These are phyloP conservation scores for Tenualosa thibaudeaui DNA, from an alignment of 2,797 vertebrate genomes.

Conservation along the genomic window DNA sequence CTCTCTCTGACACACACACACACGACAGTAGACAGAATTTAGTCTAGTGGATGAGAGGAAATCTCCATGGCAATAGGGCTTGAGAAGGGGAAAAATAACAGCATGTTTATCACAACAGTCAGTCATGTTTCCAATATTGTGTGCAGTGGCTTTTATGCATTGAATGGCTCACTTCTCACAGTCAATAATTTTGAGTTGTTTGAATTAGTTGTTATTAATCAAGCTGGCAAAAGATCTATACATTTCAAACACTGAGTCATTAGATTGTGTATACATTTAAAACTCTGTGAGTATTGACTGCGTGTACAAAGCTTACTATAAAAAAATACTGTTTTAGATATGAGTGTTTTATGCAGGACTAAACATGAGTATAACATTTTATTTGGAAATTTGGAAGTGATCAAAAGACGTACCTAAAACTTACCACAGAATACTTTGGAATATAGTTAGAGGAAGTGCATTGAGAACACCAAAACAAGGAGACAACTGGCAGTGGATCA, in stretches of 20 bases:
- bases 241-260: neutral
- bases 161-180: neutral
- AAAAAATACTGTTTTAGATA: neutral
- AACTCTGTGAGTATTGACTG: neutral
- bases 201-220: neutral
- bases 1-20: neutral
- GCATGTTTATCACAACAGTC: neutral
- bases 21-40: neutral
- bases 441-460: neutral
- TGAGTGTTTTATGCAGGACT: neutral
- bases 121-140: neutral
- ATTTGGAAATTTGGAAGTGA: neutral
- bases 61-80: neutral
- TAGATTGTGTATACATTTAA: neutral
- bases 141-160: neutral
- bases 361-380: neutral
- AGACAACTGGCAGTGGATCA: neutral
- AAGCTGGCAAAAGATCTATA: neutral
- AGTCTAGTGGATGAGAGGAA: neutral
- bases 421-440: neutral
- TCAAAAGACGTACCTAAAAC: neutral
- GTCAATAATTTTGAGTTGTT: neutral
- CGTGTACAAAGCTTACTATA: neutral
- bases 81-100: neutral
- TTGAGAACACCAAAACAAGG: neutral